A percentile compares a stretch with the other conserved stretches of the same genome.
Conservation (phyloP, 2,888 invertebrate species). For the Lasius platythorax region DNA sequence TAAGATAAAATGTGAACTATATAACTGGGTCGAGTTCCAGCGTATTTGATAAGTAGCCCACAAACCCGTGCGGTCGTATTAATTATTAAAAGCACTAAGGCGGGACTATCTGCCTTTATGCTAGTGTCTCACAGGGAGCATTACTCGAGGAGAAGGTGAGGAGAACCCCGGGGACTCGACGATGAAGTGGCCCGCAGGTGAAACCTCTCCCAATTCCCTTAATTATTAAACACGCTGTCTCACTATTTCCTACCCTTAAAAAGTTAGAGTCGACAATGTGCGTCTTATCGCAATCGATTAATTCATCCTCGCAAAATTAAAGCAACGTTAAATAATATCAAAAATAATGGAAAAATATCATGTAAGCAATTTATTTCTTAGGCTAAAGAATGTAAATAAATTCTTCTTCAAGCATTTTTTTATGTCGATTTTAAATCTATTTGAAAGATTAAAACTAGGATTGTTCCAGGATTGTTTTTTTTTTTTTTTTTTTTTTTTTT, state of each 20-base stretch:
- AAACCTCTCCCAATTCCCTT: conserved; percentile 52
- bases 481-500: too few relatives aligned
- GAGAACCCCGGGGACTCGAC: conserved; percentile 43
- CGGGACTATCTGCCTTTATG: conserved; percentile 54
- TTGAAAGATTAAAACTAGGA: neutral
- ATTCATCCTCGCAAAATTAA: conserved; percentile 15
- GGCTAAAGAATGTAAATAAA: neutral
- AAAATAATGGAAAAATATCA: neutral
- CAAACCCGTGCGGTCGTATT: conserved; percentile 41
- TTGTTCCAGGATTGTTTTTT: neutral
- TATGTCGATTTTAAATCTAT: neutral
- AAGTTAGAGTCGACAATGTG: conserved; percentile 34
- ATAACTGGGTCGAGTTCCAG: conserved; percentile 48
- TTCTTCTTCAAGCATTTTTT: neutral
- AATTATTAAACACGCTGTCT: conserved; percentile 50
- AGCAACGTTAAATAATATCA: neutral
- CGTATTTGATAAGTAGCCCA: conserved; percentile 54
- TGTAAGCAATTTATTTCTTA: neutral
- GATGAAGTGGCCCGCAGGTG: conserved; percentile 57
- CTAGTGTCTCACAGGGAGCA: conserved; percentile 43
- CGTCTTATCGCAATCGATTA: conserved; percentile 2
- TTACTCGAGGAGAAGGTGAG: conserved; percentile 51
- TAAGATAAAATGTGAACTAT: conserved; percentile 34
- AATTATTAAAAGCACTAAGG: conserved; percentile 58
- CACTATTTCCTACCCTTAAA: conserved; percentile 18